phyloP scores from a whole-genome alignment of 2,113 vertebrate genomes.

The Mirza zaza region DNA sequence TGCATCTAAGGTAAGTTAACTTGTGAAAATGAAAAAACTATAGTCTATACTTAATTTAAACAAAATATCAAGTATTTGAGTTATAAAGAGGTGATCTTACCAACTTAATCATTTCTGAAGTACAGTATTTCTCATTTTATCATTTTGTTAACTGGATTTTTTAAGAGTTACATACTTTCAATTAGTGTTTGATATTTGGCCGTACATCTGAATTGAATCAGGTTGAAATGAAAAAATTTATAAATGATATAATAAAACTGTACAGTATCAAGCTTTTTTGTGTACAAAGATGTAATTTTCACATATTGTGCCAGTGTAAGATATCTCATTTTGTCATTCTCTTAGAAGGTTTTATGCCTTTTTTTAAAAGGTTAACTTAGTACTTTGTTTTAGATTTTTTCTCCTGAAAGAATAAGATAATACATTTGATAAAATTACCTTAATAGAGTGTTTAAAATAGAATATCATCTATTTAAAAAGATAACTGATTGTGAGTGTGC shows the following conservation, averaged over 20 bases:
- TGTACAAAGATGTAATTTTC: neutral
- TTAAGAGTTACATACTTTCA: neutral
- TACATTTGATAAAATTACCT: neutral
- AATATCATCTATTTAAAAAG: neutral
- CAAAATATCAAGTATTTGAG: neutral
- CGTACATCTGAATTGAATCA: neutral
- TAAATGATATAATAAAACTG: neutral
- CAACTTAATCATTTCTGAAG: neutral
- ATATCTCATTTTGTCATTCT: neutral
- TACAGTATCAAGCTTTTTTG: neutral
- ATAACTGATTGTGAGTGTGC: neutral
- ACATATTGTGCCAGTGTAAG: neutral
- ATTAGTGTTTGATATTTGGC: conserved; percentile 6
- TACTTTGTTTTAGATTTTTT: neutral
- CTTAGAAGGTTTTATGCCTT: neutral
- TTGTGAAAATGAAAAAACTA: neutral
- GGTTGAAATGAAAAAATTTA: neutral
- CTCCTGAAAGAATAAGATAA: neutral
- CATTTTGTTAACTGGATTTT: neutral
- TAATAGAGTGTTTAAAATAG: conserved; percentile 19
- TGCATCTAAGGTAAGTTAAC: neutral
- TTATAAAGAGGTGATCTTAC: neutral
- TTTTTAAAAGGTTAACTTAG: neutral
- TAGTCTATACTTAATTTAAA: neutral
- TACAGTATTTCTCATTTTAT: neutral